Base-by-base conservation (phyloP, 2,113 vertebrate species). In the Apistogramma diplotaenia region DNA sequence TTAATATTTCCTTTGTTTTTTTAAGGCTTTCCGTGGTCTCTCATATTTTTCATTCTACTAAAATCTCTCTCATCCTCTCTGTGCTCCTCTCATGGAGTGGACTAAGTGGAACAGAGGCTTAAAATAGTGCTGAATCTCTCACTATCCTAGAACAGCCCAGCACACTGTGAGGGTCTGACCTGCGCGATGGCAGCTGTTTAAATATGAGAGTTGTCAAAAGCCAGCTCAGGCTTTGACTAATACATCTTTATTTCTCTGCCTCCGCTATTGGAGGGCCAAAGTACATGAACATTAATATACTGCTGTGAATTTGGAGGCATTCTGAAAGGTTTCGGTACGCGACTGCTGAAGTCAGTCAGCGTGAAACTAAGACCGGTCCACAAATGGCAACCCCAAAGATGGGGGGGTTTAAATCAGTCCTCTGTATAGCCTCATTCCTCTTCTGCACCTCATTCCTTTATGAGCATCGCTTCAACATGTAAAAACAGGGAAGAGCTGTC, bases 21-120 rank as follows among this genome's bases (percentile, higher is more conserved):
- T 43, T 43, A 60, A 7, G 53, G 23, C 27, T n/a, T 49, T 73
- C 79, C 16, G n/a, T n/a, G n/a, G n/a, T 81, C 23, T 46, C 23
- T 78, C 60, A 19, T 25, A 82, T 74, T 46, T 85, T 62, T 40
- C 27, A n/a, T 54, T 3, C 3, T 56, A n/a, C 29, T 7, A 3
- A 27, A 23, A 33, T 61, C 46, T 65, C 46, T 12, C 33, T 25
- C n/a, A 53, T 49, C 53, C 35, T 8, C 23, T 75, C 40, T 29
- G 11, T 59, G 2, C 54, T 53, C 56, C 76, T 79, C 51, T 87
- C 62, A 16, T 90, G 37, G 35, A 89, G 76, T 81, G 84, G 40
- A 90, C 84, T 82, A 90, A 92, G 59, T 92, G 65, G 89, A 91
- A 71, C 83, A 89, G 80, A 74, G 27, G 81, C 84, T 89, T 85